These are phyloP conservation scores for Stichopus horrens DNA, from an alignment of 53 echinoderm and acorn worm species.

Conservation along the genomic window DNA sequence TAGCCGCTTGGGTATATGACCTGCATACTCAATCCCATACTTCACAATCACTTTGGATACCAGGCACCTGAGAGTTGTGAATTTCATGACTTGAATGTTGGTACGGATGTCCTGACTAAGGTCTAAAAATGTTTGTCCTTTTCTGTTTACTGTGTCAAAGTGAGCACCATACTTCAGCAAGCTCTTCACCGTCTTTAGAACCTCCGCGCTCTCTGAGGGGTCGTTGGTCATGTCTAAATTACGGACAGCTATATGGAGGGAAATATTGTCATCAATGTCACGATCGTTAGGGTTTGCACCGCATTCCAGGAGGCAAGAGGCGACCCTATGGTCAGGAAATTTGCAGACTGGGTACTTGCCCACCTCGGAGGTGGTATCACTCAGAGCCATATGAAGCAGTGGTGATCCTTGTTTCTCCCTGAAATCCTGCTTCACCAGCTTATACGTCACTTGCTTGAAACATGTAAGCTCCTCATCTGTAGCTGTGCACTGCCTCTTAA, in stretches of 20 bases:
- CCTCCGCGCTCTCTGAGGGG: conserved; percentile 40
- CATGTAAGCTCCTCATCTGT: conserved; percentile 60
- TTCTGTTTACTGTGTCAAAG: conserved; percentile 72
- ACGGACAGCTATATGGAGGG: conserved; percentile 79
- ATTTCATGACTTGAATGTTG: conserved; percentile 56
- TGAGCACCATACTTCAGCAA: conserved; percentile 84
- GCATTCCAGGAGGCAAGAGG: conserved; percentile 77
- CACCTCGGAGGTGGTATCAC: conserved; percentile 83
- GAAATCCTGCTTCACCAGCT: conserved; percentile 70
- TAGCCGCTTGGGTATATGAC: conserved; percentile 76
- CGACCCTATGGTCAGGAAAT: conserved; percentile 80
- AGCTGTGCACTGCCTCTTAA: conserved; percentile 64
- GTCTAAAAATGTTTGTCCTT: conserved; percentile 72
- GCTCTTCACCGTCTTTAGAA: conserved; percentile 61
- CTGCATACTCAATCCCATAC: conserved; percentile 67
- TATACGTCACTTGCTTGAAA: conserved; percentile 75
- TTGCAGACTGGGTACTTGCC: conserved; percentile 97
- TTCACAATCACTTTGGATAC: conserved; percentile 71
- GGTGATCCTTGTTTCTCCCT: conserved; percentile 66
- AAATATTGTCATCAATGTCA: conserved; percentile 71
- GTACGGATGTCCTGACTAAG: conserved; percentile 42
- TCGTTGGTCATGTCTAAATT: conserved; percentile 49
- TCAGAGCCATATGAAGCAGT: conserved; percentile 80
- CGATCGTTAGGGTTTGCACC: conserved; percentile 69
- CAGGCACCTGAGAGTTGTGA: conserved; percentile 83